Evolutionary conservation across 2,797 vertebrate species (phyloP).

Genomic region (Hoplostethus mediterraneus): DNA sequence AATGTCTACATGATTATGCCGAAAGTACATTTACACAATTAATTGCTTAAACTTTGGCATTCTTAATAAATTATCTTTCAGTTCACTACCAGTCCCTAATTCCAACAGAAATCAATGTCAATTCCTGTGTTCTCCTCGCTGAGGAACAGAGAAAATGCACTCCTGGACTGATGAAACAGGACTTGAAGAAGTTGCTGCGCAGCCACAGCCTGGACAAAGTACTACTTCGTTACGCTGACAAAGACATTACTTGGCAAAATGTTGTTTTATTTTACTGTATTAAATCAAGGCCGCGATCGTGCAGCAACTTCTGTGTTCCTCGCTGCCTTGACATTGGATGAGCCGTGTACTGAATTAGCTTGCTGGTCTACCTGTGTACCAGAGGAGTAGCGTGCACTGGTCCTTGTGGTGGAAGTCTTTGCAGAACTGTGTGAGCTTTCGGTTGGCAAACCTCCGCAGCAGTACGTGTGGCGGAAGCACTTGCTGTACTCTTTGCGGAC

Average conservation of each 20-base stretch:
- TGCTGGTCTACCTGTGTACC: constrained; percentile 93
- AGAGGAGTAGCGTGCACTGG: constrained; percentile 97
- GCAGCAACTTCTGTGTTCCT: neutral
- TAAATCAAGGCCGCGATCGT: constrained; percentile 1
- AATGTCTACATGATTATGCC: constrained; percentile 10
- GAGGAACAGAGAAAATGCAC: neutral
- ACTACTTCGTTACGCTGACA: neutral
- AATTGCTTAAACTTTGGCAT: constrained; percentile 1
- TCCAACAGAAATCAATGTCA: constrained; percentile 19
- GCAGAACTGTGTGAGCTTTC: constrained; percentile 96
- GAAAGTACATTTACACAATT: constrained; percentile 29
- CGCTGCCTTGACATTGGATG: neutral
- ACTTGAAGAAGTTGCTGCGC: neutral
- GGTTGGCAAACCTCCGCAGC: constrained; percentile 92
- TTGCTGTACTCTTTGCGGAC: constrained; percentile 98
- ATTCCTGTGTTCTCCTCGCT: constrained; percentile 2
- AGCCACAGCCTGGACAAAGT: neutral
- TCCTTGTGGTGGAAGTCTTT: constrained; percentile 95
- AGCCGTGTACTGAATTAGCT: constrained; percentile 22
- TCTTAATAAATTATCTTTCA: constrained; percentile 19
- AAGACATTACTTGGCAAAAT: constrained; percentile 4
- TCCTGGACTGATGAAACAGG: neutral
- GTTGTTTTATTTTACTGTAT: neutral
- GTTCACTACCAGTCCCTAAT: neutral
- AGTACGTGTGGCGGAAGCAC: constrained; percentile 97